Evolutionary conservation across 2,888 invertebrate genomes (phyloP).

Genomic region (Synanthedon andrenaeformis): DNA sequence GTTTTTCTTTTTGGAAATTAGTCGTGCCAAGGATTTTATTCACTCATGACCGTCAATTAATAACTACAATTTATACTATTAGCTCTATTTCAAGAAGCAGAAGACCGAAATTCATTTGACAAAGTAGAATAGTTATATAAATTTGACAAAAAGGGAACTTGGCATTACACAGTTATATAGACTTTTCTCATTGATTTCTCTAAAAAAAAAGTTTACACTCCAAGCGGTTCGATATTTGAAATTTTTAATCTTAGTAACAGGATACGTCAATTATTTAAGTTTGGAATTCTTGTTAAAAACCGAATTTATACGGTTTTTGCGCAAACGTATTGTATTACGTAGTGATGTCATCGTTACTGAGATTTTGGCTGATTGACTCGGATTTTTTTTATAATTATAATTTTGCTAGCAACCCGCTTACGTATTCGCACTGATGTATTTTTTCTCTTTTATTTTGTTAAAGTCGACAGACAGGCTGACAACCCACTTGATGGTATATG

Average conservation of each 20-base stretch:
- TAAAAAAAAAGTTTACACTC: constrained; percentile 11
- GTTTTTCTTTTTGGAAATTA: no score
- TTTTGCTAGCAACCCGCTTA: no score
- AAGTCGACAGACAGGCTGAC: no score
- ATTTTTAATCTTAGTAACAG: constrained; percentile 19
- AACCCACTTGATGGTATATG: no score
- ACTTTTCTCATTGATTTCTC: constrained; percentile 8
- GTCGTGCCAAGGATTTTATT: neutral
- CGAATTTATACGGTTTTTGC: neutral
- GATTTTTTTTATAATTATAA: no score
- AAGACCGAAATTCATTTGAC: constrained; percentile 1
- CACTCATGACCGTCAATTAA: neutral
- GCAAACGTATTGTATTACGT: neutral
- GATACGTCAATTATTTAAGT: constrained; percentile 28
- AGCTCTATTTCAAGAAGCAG: neutral
- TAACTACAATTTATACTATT: neutral
- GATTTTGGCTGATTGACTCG: no score
- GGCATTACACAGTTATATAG: neutral
- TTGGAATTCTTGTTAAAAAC: neutral
- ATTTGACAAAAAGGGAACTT: neutral
- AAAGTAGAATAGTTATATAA: neutral
- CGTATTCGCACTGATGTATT: no score
- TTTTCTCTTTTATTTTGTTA: no score
- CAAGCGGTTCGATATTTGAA: constrained; percentile 7
- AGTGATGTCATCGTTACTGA: neutral